phyloP scores from a whole-genome alignment of 2,797 vertebrate species.

The Cuniculus paca region DNA sequence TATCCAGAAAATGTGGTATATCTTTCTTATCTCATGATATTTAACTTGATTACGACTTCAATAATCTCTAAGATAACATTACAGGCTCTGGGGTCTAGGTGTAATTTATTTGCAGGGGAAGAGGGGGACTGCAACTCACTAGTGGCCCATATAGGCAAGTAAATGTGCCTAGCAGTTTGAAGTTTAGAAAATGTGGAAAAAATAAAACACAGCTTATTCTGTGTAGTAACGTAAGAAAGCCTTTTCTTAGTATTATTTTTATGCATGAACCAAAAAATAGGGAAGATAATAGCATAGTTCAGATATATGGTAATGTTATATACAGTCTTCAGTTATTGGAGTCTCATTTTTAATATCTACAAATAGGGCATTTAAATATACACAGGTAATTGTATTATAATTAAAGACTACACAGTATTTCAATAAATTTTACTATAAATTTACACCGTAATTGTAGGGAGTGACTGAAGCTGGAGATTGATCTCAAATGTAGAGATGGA shows the following conservation, averaged over 20 bases:
- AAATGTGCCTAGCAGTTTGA: background rate
- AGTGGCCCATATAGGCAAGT: background rate
- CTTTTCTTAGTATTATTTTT: background rate
- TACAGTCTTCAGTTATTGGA: background rate
- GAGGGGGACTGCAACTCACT: background rate
- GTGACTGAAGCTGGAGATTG: too few relatives aligned
- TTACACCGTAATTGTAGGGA: background rate
- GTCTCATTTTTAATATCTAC: background rate
- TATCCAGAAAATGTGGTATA: background rate
- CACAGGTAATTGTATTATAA: background rate
- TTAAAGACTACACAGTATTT: background rate
- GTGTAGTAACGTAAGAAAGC: background rate
- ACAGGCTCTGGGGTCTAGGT: accelerated
- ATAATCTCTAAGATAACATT: background rate
- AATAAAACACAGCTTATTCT: background rate
- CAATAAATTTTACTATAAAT: background rate
- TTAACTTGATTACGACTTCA: background rate
- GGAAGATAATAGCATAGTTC: background rate
- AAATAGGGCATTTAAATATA: background rate
- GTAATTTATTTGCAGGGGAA: background rate
- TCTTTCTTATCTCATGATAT: background rate
- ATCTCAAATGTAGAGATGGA: too few relatives aligned
- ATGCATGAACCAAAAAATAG: background rate
- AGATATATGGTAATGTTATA: background rate
- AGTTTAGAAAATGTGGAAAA: background rate